Percentiles rank a stretch among this genome's conserved stretches.
These are phyloP conservation scores for Anthrax anthrax DNA, from an alignment of 2,888 invertebrate species.

Conservation along the genomic window DNA sequence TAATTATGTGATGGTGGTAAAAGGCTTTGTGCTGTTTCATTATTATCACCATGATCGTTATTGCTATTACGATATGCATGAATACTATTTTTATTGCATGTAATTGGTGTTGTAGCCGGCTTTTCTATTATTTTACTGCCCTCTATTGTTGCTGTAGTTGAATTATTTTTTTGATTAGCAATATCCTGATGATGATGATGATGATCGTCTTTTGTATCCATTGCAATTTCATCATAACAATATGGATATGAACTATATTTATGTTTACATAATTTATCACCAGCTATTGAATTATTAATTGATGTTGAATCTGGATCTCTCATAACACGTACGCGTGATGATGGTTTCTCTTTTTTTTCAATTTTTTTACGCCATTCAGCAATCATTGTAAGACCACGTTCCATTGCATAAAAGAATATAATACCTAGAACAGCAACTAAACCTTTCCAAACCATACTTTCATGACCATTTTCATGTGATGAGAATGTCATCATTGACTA, in stretches of 20 bases:
- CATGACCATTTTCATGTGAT: constrained; percentile 38
- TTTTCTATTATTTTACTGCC: constrained; percentile 4
- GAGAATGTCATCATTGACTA: constrained; percentile 36
- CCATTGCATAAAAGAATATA: constrained; percentile 79
- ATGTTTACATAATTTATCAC: constrained; percentile 63
- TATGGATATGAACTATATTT: constrained; percentile 82
- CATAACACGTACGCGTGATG: constrained; percentile 56
- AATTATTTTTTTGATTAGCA: background rate
- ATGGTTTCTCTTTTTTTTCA: constrained; percentile 52
- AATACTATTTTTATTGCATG: constrained; percentile 6
- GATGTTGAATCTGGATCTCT: constrained; percentile 42
- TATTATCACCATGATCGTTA: constrained; percentile 16
- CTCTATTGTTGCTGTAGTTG: background rate
- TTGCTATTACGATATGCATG: constrained; percentile 8
- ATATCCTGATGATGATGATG: constrained; percentile 10
- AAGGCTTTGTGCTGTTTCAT: constrained; percentile 27
- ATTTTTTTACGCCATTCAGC: constrained; percentile 67
- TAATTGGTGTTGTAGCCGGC: constrained; percentile 6
- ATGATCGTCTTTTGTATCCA: constrained; percentile 18
- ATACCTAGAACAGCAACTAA: constrained; percentile 56
- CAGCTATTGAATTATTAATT: constrained; percentile 28
- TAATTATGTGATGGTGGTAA: constrained; percentile 29
- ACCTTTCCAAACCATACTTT: constrained; percentile 72
- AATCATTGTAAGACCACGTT: constrained; percentile 63
- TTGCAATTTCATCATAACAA: constrained; percentile 72